Evolutionary conservation across 2,888 invertebrate genomes (phyloP).

Genomic region (Galeopsomyia nigrocyanea): DNA sequence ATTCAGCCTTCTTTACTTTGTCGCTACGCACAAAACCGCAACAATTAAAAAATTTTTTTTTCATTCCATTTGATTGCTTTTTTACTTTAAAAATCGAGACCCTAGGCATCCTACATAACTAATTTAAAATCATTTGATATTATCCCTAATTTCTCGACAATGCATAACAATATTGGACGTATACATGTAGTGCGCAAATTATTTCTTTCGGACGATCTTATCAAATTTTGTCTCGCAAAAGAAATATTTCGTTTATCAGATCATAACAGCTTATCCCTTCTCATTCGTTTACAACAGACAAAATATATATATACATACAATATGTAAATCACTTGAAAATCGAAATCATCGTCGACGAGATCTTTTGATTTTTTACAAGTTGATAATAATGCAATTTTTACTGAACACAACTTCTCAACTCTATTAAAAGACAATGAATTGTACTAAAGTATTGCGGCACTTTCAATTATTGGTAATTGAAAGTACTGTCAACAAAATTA

Average conservation of each 20-base stretch:
- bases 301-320: slow-evolving; percentile 30
- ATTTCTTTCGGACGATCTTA: slow-evolving; percentile 24
- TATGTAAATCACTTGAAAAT: slow-evolving; percentile 25
- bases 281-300: slow-evolving; percentile 24
- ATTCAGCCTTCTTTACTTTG: slow-evolving; percentile 27
- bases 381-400: slow-evolving; percentile 30
- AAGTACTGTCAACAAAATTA: slow-evolving; percentile 34
- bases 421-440: slow-evolving; percentile 33
- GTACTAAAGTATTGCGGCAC: slow-evolving; percentile 34
- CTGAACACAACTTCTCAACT: slow-evolving; percentile 43
- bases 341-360: slow-evolving; percentile 33
- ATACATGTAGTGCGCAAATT: slow-evolving; percentile 26
- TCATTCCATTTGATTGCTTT: slow-evolving; percentile 29
- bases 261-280: slow-evolving; percentile 20
- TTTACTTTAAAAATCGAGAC: slow-evolving; percentile 36
- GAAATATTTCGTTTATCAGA: slow-evolving; percentile 22
- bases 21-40: slow-evolving; percentile 16
- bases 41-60: slow-evolving; percentile 26
- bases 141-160: slow-evolving; percentile 25
- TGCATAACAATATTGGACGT: slow-evolving; percentile 42
- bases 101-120: slow-evolving; percentile 27
- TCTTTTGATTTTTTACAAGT: slow-evolving; percentile 1
- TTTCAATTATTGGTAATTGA: slow-evolving; percentile 24
- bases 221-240: slow-evolving; percentile 25
- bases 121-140: slow-evolving; percentile 33